Base-by-base conservation (phyloP, 2,888 invertebrate species). In the Chironomus tentans region DNA sequence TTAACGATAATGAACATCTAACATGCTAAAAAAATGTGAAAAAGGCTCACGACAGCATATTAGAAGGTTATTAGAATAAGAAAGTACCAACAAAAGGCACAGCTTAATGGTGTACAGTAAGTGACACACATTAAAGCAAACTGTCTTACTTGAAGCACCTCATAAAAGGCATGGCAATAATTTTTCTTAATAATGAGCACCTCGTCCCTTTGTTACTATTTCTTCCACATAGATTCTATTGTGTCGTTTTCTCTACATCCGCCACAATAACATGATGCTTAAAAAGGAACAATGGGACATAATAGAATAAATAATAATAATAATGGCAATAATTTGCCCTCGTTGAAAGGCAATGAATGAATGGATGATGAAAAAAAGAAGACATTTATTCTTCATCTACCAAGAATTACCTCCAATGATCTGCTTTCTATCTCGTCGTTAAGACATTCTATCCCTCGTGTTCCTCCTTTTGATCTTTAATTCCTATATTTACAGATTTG, bases 401-500 rank as follows among this genome's bases (percentile, higher is more conserved):
- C 38, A 38, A 38, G 38, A 38, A 38, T 74, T 68, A 74, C 74
- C 74, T 74, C 65, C 61, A 74, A 74, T 74, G 74, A 74, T 68
- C 65, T 47, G 46, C 65, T 56, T 48, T 65, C 74, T 62, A 48
- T 68, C 68, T 15, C n/a, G 38, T 72, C 18, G 61, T 72, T 28
- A 72, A 28, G 61, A 72, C 18, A 6, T 46, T 28, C 1, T 10
- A 38, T 22, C 12, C n/a, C 28, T 50, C 28, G 12, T 7, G 22
- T n/a, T 56, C 18, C 56, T 15, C n/a, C 56, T 56, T 56, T 18
- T 28, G 7, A 38, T 38, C 38, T 38, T 38, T 38, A 38, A 38
- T 38, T 38, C 10, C 10, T 38, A 10, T 7, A 38, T 38, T 38
- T 10, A 38, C 7, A 10, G 38, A 38, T 38, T 38, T 38, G 10